These are phyloP conservation scores for Pseudococcus longispinus DNA, from an alignment of 2,888 invertebrate species.

Conservation along the genomic window DNA sequence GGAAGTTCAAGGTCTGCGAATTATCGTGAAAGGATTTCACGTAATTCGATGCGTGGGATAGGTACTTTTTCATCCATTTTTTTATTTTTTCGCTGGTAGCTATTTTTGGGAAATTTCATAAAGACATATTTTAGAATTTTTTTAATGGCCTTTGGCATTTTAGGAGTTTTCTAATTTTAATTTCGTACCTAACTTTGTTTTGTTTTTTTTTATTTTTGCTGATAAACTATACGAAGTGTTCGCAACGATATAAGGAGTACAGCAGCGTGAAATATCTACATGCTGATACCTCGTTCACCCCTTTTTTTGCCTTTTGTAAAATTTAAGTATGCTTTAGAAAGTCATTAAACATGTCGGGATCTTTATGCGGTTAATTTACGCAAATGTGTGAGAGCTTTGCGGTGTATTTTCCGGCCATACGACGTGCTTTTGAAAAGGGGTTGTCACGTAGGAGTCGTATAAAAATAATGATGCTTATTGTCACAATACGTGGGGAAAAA, in stretches of 20 bases:
- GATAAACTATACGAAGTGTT: not conserved
- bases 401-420: not conserved
- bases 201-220: not conserved
- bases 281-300: not conserved
- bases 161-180: not conserved
- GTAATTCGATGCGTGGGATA: not conserved
- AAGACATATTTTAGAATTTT: not conserved
- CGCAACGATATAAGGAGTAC: not conserved
- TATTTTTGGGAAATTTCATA: not conserved
- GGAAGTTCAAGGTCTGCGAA: slow-evolving; percentile 8
- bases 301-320: not conserved
- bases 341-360: not conserved
- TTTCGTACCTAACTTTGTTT: not conserved
- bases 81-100: not conserved
- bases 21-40: not conserved
- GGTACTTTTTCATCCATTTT: not conserved
- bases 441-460: not conserved
- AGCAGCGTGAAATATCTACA: not conserved
- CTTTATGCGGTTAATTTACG: slow-evolving; percentile 42
- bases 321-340: not conserved
- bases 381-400: slow-evolving; percentile 28
- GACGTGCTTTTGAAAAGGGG: not conserved
- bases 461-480: slow-evolving; percentile 12
- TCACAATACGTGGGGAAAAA: not conserved
- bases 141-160: not conserved